Evolutionary conservation across 2,113 vertebrate species (phyloP).

Genomic region (Poicephalus gulielmi): DNA sequence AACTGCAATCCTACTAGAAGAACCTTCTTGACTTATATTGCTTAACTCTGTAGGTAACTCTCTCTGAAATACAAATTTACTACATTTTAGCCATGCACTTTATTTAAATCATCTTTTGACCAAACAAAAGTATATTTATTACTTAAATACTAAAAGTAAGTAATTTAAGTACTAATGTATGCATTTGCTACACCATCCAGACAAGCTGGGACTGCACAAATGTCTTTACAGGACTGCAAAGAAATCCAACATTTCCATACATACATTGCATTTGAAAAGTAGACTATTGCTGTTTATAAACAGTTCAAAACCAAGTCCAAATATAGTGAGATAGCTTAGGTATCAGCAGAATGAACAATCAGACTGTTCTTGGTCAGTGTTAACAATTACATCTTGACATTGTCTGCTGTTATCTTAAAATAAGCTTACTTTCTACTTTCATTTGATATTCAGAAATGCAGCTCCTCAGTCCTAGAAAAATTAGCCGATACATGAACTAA

Average conservation of each 20-base stretch:
- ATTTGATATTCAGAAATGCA: background rate
- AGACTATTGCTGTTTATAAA: background rate
- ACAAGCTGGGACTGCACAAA: background rate
- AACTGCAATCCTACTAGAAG: background rate
- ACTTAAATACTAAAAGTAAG: background rate
- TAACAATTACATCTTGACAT: background rate
- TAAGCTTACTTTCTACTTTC: background rate
- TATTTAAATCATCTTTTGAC: background rate
- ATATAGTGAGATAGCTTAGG: background rate
- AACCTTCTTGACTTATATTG: slow-evolving; percentile 20
- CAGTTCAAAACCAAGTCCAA: background rate
- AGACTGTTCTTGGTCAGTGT: background rate
- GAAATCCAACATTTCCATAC: background rate
- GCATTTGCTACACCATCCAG: background rate
- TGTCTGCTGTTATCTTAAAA: background rate
- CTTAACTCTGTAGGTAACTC: slow-evolving; percentile 32
- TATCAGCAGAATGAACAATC: background rate
- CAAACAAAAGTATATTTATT: background rate
- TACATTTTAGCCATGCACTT: background rate
- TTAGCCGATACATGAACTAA: background rate
- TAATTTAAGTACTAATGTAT: background rate
- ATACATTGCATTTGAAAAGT: background rate
- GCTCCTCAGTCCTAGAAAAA: background rate
- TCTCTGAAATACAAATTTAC: slow-evolving; percentile 65
- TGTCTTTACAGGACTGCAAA: background rate